Conservation (phyloP, 2,888 invertebrate species). For the Chymomyza fuscimana region DNA sequence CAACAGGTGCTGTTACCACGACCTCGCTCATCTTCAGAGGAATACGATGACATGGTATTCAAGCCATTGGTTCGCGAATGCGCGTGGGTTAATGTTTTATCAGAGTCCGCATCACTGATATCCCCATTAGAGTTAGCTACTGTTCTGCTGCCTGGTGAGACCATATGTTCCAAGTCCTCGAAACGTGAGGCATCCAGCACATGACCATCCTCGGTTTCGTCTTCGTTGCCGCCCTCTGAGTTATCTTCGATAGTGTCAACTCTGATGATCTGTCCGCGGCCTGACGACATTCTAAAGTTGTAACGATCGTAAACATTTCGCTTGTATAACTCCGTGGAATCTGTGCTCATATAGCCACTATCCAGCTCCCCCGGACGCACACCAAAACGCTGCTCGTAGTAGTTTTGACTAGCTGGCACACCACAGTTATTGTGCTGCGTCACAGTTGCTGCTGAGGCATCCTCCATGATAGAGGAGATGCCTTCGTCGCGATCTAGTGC, state of each 20-base stretch:
- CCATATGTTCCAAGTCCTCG: conserved; percentile 73
- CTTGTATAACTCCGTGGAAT: conserved; percentile 84
- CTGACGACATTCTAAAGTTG: conserved; percentile 77
- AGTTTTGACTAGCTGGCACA: conserved; percentile 70
- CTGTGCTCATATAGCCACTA: conserved; percentile 92
- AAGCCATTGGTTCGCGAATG: conserved; percentile 52
- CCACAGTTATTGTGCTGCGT: conserved; percentile 69
- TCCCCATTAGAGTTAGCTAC: conserved; percentile 45
- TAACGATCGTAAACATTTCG: conserved; percentile 80
- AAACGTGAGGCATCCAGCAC: conserved; percentile 65
- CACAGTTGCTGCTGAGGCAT: conserved; percentile 59
- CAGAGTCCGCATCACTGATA: conserved; percentile 72
- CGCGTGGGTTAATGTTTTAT: conserved; percentile 71
- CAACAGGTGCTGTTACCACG: conserved; percentile 83
- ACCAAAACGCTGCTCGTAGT: conserved; percentile 77
- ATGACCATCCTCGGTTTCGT: conserved; percentile 41
- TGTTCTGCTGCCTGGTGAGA: conserved; percentile 51
- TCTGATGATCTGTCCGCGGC: conserved; percentile 72
- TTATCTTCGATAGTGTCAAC: conserved; percentile 78
- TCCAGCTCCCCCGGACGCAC: conserved; percentile 83
- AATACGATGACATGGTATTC: conserved; percentile 65
- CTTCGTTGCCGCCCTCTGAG: conserved; percentile 62
- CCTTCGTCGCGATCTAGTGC: conserved; percentile 76
- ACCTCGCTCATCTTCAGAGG: conserved; percentile 83
- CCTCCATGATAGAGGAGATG: conserved; percentile 77